Percentiles rank a stretch among this genome's conserved stretches.
phyloP scores from a whole-genome alignment of 2,113 vertebrate species.

The Salvelinus namaycush region DNA sequence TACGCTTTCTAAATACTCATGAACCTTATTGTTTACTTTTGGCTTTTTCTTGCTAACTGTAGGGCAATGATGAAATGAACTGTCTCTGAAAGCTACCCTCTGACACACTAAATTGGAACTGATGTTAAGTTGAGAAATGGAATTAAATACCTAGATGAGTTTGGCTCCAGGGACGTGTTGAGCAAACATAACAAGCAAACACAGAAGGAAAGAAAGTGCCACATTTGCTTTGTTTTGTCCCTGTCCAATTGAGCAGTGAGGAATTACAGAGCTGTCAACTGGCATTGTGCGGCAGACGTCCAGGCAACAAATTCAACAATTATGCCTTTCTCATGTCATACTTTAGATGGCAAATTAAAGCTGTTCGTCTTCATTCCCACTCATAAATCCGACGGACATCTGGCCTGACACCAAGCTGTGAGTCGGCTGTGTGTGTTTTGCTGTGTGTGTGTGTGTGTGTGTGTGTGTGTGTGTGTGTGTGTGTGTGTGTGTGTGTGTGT shows the following conservation, averaged over 20 bases:
- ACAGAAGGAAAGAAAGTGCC: slow-evolving; percentile 3
- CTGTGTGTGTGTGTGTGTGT: neutral
- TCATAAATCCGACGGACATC: slow-evolving; percentile 51
- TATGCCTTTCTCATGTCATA: slow-evolving; percentile 50
- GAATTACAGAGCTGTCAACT: slow-evolving; percentile 38
- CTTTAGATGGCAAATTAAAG: slow-evolving; percentile 55
- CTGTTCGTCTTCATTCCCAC: slow-evolving; percentile 22
- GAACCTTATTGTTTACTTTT: no score
- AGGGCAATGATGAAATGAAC: neutral
- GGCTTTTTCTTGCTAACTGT: no score
- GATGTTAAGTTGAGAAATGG: neutral
- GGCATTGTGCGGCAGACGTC: slow-evolving; percentile 39
- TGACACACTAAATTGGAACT: neutral
- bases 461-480: no score
- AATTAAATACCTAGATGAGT: slow-evolving; percentile 5
- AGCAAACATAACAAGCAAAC: neutral
- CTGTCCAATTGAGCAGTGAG: neutral
- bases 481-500: no score
- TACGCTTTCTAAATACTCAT: no score
- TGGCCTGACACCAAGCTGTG: slow-evolving; percentile 25
- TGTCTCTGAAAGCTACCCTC: neutral
- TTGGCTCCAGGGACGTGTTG: slow-evolving; percentile 5
- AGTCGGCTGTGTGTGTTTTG: slow-evolving; percentile 1
- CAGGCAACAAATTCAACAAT: slow-evolving; percentile 61
- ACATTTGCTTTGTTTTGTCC: slow-evolving; percentile 24